Evolutionary conservation across 1,140 invertebrate genomes (phyloP).

Genomic region (Monochamus saltuarius): DNA sequence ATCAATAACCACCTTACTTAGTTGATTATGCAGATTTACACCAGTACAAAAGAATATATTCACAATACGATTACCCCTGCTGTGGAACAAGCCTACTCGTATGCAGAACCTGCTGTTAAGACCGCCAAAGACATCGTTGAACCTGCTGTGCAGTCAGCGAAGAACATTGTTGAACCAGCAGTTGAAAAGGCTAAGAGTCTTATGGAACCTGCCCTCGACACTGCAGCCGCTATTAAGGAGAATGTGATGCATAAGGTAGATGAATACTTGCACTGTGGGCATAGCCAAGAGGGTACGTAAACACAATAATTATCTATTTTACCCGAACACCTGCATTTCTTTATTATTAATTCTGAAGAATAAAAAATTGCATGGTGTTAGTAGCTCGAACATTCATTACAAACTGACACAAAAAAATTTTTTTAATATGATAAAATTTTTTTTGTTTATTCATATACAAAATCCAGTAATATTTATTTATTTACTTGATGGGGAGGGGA

Average conservation of each 20-base stretch:
- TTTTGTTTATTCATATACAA: too few species aligned
- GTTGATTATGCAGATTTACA: conserved; percentile 57
- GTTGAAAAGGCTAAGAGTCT: conserved; percentile 33
- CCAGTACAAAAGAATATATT: conserved; percentile 59
- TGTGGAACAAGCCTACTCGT: conserved; percentile 36
- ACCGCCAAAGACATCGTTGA: conserved; percentile 40
- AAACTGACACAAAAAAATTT: too few species aligned
- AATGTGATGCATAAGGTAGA: conserved; percentile 42
- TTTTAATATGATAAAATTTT: too few species aligned
- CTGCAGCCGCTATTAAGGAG: conserved; percentile 37
- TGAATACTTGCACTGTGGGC: conserved; percentile 31
- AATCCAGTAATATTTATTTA: too few species aligned
- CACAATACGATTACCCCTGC: conserved; percentile 49
- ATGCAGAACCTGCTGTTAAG: conserved; percentile 38
- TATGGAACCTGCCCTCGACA: conserved; percentile 39
- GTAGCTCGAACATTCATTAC: too few species aligned
- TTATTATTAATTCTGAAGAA: too few species aligned
- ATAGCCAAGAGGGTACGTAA: conserved; percentile 8
- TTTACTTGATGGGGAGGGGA: too few species aligned
- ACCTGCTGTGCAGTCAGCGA: conserved; percentile 34
- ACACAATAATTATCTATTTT: neutral
- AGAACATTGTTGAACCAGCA: conserved; percentile 35
- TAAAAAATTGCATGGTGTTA: too few species aligned
- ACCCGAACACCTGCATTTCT: too few species aligned
- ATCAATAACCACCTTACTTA: conserved; percentile 30